Conservation (phyloP, 2,113 vertebrate species). For the Lasiurus cinereus region DNA sequence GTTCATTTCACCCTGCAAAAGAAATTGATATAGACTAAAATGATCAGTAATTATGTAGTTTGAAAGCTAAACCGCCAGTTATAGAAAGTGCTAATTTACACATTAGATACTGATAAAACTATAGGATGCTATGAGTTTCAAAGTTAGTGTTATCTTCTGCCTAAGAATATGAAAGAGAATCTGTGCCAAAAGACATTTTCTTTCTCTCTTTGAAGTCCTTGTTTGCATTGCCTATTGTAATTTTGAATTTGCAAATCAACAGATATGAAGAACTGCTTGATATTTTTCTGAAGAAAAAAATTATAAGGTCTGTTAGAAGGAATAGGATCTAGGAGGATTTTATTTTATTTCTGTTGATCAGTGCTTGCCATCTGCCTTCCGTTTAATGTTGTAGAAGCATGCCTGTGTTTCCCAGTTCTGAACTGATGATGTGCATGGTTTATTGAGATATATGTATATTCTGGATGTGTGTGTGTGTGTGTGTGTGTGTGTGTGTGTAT, state of each 20-base stretch:
- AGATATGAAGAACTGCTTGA: conserved; percentile 76
- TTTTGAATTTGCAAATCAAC: conserved; percentile 78
- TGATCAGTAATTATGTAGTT: conserved; percentile 80
- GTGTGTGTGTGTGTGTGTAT: conserved; percentile 67
- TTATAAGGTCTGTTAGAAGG: conserved; percentile 72
- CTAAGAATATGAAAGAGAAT: conserved; percentile 76
- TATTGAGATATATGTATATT: conserved; percentile 77
- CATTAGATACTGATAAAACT: conserved; percentile 82
- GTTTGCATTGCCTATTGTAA: conserved; percentile 65
- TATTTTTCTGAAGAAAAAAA: conserved; percentile 71
- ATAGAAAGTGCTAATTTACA: conserved; percentile 80
- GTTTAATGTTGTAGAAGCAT: conserved; percentile 78
- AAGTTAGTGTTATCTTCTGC: conserved; percentile 72
- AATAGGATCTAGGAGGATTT: conserved; percentile 75
- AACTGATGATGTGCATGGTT: conserved; percentile 74
- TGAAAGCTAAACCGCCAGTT: conserved; percentile 77
- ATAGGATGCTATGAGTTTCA: conserved; percentile 72
- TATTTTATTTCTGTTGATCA: conserved; percentile 85
- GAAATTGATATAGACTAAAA: conserved; percentile 77
- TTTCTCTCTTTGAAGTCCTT: conserved; percentile 57
- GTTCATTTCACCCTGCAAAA: conserved; percentile 75
- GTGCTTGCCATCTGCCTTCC: conserved; percentile 82
- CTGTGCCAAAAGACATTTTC: conserved; percentile 65
- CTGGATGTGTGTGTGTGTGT: conserved; percentile 27
- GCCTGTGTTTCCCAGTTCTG: conserved; percentile 75